Evolutionary conservation across 2,888 invertebrate genomes (phyloP).

Genomic region (Lithosia quadra): DNA sequence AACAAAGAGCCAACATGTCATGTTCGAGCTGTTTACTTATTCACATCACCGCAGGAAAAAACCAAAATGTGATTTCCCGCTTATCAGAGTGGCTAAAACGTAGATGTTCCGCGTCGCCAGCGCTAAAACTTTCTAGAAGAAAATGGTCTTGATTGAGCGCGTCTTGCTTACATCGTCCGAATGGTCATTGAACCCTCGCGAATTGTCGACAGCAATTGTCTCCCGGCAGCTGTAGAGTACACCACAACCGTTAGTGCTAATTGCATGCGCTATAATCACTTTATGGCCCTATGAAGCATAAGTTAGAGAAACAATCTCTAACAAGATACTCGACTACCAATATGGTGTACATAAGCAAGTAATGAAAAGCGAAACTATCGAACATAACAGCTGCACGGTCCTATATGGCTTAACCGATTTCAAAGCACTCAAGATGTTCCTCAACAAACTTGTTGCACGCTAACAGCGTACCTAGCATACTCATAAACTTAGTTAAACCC

Average conservation of each 20-base stretch:
- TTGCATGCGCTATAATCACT: constrained; percentile 69
- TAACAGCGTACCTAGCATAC: constrained; percentile 80
- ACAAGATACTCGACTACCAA: constrained; percentile 28
- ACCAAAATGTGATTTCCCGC: constrained; percentile 31
- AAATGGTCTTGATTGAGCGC: constrained; percentile 53
- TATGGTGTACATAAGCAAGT: constrained; percentile 14
- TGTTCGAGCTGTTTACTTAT: constrained; percentile 37
- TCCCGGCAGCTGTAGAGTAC: constrained; percentile 67
- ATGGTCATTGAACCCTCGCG: constrained; percentile 76
- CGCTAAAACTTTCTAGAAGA: constrained; percentile 56
- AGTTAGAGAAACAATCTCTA: constrained; percentile 38
- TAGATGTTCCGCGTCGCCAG: constrained; percentile 40
- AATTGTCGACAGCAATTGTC: constrained; percentile 77
- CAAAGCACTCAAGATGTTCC: constrained; percentile 82
- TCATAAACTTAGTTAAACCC: constrained; percentile 85
- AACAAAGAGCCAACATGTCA: constrained; percentile 45
- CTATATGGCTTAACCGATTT: constrained; percentile 77
- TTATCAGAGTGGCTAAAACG: constrained; percentile 42
- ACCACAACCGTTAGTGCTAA: constrained; percentile 72
- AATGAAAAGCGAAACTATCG: constrained; percentile 62
- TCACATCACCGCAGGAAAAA: constrained; percentile 37
- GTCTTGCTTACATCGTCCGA: constrained; percentile 58
- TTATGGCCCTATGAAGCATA: constrained; percentile 65
- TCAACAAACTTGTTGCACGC: constrained; percentile 83
- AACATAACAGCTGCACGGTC: constrained; percentile 59